Percentiles rank a stretch among this genome's conserved stretches.
Conservation (phyloP, 2,888 invertebrate genomes). For the Amiota minor region DNA sequence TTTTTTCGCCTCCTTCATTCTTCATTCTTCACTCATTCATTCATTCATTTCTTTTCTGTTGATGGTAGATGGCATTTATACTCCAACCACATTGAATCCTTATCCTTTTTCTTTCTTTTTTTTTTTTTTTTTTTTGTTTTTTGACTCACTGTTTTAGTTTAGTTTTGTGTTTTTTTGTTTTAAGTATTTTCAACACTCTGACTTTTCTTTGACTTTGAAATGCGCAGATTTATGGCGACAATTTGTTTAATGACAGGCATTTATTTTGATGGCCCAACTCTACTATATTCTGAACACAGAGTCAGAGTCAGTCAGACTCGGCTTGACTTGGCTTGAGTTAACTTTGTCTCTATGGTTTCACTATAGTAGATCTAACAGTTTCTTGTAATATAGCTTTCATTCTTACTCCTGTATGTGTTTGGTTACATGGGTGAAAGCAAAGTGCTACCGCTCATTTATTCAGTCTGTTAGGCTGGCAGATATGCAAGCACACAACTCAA, state of each 20-base stretch:
- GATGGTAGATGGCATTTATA: too few species aligned
- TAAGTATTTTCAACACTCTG: slow-evolving; percentile 44
- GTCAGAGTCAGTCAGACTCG: slow-evolving; percentile 19
- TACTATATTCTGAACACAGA: slow-evolving; percentile 35
- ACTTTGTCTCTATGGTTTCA: too few species aligned
- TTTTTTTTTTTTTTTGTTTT: too few species aligned
- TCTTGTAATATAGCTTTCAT: too few species aligned
- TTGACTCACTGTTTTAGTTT: background rate
- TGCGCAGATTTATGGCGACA: slow-evolving; percentile 68
- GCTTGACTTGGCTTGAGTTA: background rate
- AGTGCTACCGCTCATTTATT: too few species aligned
- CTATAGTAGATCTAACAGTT: too few species aligned
- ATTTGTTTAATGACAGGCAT: slow-evolving; percentile 68
- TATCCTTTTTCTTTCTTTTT: too few species aligned
- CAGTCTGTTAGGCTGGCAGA: too few species aligned
- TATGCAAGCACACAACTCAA: too few species aligned
- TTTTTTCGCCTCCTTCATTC: slow-evolving; percentile 10
- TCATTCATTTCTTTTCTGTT: background rate
- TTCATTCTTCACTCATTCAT: slow-evolving; percentile 17
- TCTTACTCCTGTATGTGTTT: too few species aligned
- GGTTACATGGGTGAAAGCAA: too few species aligned
- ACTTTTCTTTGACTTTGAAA: slow-evolving; percentile 63
- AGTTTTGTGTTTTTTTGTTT: slow-evolving; percentile 36
- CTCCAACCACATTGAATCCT: too few species aligned
- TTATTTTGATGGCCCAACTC: slow-evolving; percentile 60